Evolutionary conservation across 2,888 invertebrate species (phyloP).

Genomic region (Brachynemurus nebulosus): DNA sequence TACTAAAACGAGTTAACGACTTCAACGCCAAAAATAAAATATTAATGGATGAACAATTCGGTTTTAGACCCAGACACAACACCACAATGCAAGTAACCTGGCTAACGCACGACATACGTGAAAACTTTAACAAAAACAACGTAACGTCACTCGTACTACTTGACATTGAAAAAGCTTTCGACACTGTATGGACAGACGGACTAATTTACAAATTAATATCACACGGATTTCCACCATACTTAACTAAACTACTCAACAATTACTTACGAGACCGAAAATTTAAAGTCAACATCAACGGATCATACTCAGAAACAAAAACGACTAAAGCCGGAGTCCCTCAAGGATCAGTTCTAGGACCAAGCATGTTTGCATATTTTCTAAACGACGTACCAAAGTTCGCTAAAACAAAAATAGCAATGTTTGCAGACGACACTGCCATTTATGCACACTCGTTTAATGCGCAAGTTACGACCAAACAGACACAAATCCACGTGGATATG

Average conservation of each 20-base stretch:
- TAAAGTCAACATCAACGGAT: slow-evolving; percentile 16
- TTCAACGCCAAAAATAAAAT: slow-evolving; percentile 15
- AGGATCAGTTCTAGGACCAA: slow-evolving; percentile 15
- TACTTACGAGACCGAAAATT: slow-evolving; percentile 19
- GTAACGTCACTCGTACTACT: slow-evolving; percentile 22
- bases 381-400: slow-evolving; percentile 15
- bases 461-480: slow-evolving; percentile 12
- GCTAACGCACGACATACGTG: slow-evolving; percentile 19
- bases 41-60: slow-evolving; percentile 19
- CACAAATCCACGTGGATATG: slow-evolving; percentile 12
- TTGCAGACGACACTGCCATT: slow-evolving; percentile 19
- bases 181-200: slow-evolving; percentile 23
- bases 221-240: slow-evolving; percentile 14
- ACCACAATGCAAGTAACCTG: slow-evolving; percentile 22
- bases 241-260: slow-evolving; percentile 19
- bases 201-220: slow-evolving; percentile 22
- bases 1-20: slow-evolving; percentile 14
- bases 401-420: slow-evolving; percentile 15
- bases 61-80: slow-evolving; percentile 22
- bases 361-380: slow-evolving; percentile 14
- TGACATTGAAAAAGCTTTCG: slow-evolving; percentile 26
- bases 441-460: background rate
- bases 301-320: slow-evolving; percentile 10
- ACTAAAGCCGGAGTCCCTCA: slow-evolving; percentile 16
- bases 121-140: slow-evolving; percentile 20